Base-by-base conservation (phyloP, 30 jellyfish, hydroid and myxozoan species). In the Pelagia noctiluca region DNA sequence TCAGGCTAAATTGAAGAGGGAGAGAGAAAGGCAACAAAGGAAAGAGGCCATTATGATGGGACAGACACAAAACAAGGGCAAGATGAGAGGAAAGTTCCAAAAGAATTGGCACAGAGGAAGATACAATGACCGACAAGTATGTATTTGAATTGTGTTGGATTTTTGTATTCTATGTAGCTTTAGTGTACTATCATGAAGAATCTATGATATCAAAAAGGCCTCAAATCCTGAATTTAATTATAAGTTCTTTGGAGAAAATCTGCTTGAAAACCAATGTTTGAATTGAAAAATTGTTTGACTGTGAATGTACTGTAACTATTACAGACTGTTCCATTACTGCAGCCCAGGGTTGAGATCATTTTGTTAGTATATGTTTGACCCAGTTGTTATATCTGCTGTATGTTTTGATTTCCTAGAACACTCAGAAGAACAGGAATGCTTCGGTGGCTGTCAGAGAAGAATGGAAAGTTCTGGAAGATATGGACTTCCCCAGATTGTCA, bases 11-110 rank as follows among this genome's bases (percentile, higher is more conserved):
- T 49, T 95, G 84, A 95, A 95, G 76, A 76, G 97, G 24, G 99
- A 95, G 49, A 53, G 99, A 21, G 99, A 95, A 72, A 95, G 89
- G 75, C 99, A 95, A 82, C 99, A 95, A 84, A 80, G 99, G 35
- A 95, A 95, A 63, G 99, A 95, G 72, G 99, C 99, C 35, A 74
- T 95, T 35, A 95, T 95, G 99, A 95, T 88, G 97, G 99, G 99
- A 21, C 99, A 95, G 79, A 88, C 90, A 35, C 97, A 89, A 50
- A 60, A 63, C 18, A 85, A 89, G 50, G 95, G 97, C 63, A 89
- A 88, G 49, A 85, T 90, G 86, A 88, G 76, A 23, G 80, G 89
- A 26, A 95, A 89, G 53, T 66, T 38, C 61, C 96, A 87, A 48
- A 95, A 75, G 86, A 72, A 95, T 76, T 88, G 87, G 84, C 50